Evolutionary conservation across 2,797 vertebrate genomes (phyloP).

Genomic region (Sternarchorhynchus goeldii): DNA sequence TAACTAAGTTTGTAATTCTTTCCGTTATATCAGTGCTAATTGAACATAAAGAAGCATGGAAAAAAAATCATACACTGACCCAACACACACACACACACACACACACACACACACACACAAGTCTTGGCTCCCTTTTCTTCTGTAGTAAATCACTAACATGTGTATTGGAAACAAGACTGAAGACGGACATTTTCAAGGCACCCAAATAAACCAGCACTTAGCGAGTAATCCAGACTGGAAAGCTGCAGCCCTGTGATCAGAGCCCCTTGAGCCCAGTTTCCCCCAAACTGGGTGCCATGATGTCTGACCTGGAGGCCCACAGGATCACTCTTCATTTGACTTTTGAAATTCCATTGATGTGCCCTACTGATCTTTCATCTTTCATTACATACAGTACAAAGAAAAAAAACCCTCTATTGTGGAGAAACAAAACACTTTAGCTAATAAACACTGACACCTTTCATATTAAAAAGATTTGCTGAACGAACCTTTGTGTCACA

Average conservation of each 20-base stretch:
- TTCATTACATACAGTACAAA: background rate
- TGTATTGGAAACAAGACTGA: conserved; percentile 64
- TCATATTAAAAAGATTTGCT: background rate
- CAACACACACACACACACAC: background rate
- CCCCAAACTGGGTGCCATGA: background rate
- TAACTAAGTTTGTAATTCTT: background rate
- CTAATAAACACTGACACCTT: background rate
- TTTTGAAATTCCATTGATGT: background rate
- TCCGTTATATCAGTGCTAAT: background rate
- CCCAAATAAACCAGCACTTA: conserved; percentile 54
- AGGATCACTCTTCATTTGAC: background rate
- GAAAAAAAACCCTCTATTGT: background rate
- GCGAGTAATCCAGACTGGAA: conserved; percentile 58
- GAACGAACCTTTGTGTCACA: background rate
- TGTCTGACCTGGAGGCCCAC: conserved; percentile 18
- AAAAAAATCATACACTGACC: conserved; percentile 21
- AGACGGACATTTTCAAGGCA: conserved; percentile 57
- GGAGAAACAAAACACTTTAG: background rate
- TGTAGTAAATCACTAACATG: conserved; percentile 46
- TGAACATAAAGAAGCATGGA: background rate
- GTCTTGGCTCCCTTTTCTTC: conserved; percentile 44
- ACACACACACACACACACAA: conserved; percentile 26
- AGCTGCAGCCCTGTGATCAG: conserved; percentile 36
- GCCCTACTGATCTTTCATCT: background rate
- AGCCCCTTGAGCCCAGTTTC: background rate